These are phyloP conservation scores for Saguinus oedipus DNA, from an alignment of 2,797 vertebrate species.

Conservation along the genomic window DNA sequence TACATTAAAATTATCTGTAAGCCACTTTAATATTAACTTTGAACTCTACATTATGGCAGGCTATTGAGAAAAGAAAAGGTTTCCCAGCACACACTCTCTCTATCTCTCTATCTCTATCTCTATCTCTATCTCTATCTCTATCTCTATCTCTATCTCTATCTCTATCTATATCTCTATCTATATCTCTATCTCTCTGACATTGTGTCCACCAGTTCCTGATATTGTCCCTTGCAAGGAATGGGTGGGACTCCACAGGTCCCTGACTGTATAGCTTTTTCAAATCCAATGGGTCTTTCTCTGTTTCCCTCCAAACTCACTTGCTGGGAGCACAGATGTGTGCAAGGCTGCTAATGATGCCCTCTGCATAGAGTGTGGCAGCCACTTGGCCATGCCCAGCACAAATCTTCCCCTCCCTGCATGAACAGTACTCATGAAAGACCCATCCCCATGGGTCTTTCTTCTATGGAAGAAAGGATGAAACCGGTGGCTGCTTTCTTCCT, in stretches of 20 bases:
- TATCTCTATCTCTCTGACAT: neutral
- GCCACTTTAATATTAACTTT: neutral
- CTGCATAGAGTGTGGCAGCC: neutral
- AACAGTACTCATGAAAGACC: neutral
- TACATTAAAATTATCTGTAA: neutral
- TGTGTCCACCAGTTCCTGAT: neutral
- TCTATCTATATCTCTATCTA: too few species aligned
- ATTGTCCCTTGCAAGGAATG: neutral
- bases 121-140: too few species aligned
- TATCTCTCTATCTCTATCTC: too few species aligned
- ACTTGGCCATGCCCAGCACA: too few species aligned
- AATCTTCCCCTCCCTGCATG: neutral
- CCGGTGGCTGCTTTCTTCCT: neutral
- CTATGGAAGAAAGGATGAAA: too few species aligned
- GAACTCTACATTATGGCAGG: too few species aligned
- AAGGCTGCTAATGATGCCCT: neutral
- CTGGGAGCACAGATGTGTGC: neutral
- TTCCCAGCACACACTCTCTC: neutral
- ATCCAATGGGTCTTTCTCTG: accelerated
- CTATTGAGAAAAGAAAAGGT: neutral
- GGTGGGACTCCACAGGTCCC: too few species aligned
- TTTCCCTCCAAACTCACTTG: neutral
- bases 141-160: too few species aligned
- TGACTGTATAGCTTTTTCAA: neutral
- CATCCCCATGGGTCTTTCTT: too few species aligned